These are phyloP conservation scores for Eretmodus cyanostictus DNA, from an alignment of 2,113 vertebrate genomes.

Conservation along the genomic window DNA sequence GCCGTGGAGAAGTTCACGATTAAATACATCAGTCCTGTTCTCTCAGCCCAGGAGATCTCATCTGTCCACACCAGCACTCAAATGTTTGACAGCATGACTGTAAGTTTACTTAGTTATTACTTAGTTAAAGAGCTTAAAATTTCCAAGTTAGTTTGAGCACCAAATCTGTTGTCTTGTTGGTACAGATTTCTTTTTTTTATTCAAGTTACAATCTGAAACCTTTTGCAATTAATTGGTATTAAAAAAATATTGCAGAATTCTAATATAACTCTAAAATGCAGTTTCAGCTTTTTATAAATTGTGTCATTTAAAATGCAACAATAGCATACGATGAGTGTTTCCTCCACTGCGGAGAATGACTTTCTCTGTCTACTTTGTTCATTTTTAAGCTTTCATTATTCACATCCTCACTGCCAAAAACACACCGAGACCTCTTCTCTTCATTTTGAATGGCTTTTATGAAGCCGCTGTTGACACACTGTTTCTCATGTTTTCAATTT, in stretches of 20 bases:
- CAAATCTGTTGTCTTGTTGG: not conserved
- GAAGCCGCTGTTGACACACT: not conserved
- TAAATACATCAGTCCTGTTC: slow-evolving; percentile 85
- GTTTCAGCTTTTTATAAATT: not conserved
- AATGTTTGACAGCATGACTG: slow-evolving; percentile 91
- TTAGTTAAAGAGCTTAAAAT: not conserved
- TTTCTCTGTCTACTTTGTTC: not conserved
- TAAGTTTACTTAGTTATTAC: slow-evolving; percentile 57
- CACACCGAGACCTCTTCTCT: not conserved
- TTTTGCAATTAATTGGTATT: not conserved
- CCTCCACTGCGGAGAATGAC: not conserved
- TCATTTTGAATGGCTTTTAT: not conserved
- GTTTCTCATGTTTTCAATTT: not conserved
- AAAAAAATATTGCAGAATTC: not conserved
- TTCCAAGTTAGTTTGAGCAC: not conserved
- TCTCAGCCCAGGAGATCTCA: slow-evolving; percentile 91
- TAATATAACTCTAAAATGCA: not conserved
- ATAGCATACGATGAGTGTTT: not conserved
- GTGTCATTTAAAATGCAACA: not conserved
- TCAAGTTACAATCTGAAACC: not conserved
- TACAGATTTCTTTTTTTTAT: not conserved
- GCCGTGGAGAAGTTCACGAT: slow-evolving; percentile 92
- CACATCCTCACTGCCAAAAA: not conserved
- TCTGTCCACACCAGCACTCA: slow-evolving; percentile 90
- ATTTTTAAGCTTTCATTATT: not conserved